Evolutionary conservation across 1,140 invertebrate genomes (phyloP).

Genomic region (Bombus confusus): DNA sequence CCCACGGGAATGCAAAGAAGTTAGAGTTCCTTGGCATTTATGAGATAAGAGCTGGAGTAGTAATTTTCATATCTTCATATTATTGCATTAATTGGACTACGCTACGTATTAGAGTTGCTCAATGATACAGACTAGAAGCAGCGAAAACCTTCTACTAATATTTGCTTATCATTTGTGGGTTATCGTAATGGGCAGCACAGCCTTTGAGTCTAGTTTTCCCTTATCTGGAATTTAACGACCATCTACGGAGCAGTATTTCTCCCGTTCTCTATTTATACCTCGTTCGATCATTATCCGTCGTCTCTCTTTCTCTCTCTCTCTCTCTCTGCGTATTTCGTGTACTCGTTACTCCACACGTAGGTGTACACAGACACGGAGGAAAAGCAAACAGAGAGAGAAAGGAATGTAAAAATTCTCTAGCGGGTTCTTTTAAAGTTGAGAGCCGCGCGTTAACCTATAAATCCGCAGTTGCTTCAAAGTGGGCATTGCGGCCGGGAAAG

Average conservation of each 20-base stretch:
- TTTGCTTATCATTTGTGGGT: constrained; percentile 21
- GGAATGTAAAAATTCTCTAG: too few relatives aligned
- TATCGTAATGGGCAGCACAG: constrained; percentile 18
- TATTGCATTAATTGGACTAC: neutral
- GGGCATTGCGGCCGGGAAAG: neutral
- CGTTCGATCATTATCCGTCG: neutral
- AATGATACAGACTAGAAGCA: neutral
- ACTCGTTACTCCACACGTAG: too few relatives aligned
- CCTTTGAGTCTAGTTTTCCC: constrained; percentile 1
- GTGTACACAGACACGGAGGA: too few relatives aligned
- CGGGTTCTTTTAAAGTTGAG: too few relatives aligned
- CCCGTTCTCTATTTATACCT: neutral
- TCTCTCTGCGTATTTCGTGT: neutral
- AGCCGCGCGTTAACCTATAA: neutral
- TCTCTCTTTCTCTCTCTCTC: too few relatives aligned
- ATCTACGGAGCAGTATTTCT: constrained; percentile 4
- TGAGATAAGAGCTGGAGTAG: too few relatives aligned
- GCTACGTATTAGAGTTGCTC: neutral
- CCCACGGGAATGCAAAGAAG: neutral
- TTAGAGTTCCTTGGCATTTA: neutral
- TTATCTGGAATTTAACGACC: constrained; percentile 20
- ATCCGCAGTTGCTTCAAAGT: neutral
- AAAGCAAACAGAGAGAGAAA: neutral
- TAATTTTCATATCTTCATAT: neutral
- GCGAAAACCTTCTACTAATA: neutral